A percentile compares a stretch with the other conserved stretches of the same genome.
Conservation (phyloP, 2,888 invertebrate genomes). For the Machimus atricapillus region DNA sequence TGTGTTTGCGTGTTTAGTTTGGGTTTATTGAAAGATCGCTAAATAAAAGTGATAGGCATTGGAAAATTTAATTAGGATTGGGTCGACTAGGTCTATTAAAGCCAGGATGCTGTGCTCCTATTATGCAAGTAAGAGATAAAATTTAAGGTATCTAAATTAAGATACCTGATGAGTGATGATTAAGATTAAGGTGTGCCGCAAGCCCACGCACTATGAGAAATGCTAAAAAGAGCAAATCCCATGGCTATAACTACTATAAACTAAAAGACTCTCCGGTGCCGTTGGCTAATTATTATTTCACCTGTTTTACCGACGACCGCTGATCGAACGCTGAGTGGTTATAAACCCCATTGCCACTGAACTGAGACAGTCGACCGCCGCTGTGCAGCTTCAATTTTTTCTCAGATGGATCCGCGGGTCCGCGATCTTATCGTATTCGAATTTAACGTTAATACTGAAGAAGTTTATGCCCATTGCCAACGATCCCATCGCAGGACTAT, state of each 20-base stretch:
- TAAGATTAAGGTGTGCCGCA: not conserved
- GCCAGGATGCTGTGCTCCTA: not conserved
- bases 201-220: not conserved
- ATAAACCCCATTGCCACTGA: not conserved
- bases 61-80: not conserved
- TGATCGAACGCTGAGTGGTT: not conserved
- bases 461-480: constrained; percentile 11
- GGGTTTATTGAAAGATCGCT: not conserved
- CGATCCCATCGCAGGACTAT: constrained; percentile 1
- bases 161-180: not conserved
- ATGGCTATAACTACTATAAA: not conserved
- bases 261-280: not conserved
- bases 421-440: not conserved
- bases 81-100: not conserved
- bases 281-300: not conserved
- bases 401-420: not conserved
- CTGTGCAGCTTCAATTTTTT: not conserved
- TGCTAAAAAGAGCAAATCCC: not conserved
- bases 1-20: too few species aligned
- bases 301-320: not conserved
- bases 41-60: not conserved
- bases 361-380: not conserved
- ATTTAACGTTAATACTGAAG: not conserved
- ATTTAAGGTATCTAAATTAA: not conserved
- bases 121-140: not conserved